Evolutionary conservation across 64 coral and sea anemone genomes (phyloP).

Genomic region (Exaiptasia diaphana): DNA sequence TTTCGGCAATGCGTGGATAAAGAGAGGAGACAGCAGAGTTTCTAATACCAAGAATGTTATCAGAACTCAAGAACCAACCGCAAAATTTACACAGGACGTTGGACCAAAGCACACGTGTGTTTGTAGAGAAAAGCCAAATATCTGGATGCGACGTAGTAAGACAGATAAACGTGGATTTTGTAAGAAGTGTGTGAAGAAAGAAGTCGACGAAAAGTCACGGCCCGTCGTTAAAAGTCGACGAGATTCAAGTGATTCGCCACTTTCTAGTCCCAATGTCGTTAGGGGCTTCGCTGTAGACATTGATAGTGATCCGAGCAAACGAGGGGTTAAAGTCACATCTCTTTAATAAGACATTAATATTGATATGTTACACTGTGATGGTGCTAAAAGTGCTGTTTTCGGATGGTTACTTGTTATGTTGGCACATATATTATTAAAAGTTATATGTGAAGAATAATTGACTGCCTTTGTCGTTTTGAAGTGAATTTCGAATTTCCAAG

Average conservation of each 20-base stretch:
- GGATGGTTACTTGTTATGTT: too few species aligned
- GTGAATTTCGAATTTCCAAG: too few species aligned
- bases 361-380: too few species aligned
- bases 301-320: conserved; percentile 64
- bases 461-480: too few species aligned
- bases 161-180: conserved; percentile 34
- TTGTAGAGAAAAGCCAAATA: conserved; percentile 56
- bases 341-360: too few species aligned
- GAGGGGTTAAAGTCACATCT: conserved; percentile 76
- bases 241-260: conserved; percentile 54
- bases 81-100: background rate
- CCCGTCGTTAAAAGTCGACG: conserved; percentile 45
- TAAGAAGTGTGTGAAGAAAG: conserved; percentile 45
- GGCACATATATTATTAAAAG: too few species aligned
- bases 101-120: conserved; percentile 44
- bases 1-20: conserved; percentile 67
- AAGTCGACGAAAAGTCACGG: background rate
- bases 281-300: conserved; percentile 53
- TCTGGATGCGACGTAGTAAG: conserved; percentile 67
- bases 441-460: too few species aligned
- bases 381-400: too few species aligned
- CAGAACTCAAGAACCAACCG: background rate
- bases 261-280: conserved; percentile 38
- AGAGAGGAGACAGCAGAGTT: background rate
- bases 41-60: background rate